Evolutionary conservation across 2,888 invertebrate genomes (phyloP), one percentile per base, ranked within the genome.

Genomic region (Norana najaformis): DNA sequence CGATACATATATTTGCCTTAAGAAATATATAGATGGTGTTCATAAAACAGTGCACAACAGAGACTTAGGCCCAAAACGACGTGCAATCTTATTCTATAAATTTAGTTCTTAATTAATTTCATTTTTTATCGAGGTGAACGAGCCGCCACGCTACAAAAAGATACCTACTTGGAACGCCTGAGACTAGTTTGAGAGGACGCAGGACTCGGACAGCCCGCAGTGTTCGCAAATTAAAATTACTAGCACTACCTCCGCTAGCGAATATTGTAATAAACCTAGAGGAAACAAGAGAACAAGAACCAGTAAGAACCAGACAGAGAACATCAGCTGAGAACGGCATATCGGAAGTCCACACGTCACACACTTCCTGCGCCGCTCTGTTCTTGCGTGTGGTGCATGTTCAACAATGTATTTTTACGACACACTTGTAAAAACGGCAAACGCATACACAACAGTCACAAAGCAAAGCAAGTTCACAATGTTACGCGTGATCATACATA

Each of bases 151-250:
- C 69, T 69, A n/a, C 69, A 69, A 69, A 69, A n/a, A 69, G 20
- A 41, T 88, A 98, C 98, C 98, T 98, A 99, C 99, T 99, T 97
- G 99, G 99, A 96, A 99, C 99, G 96, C 99, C 97, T 96, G 99
- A 99, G 96, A 99, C 99, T 96, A 99, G 97, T 97, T 99, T 99
- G 96, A 99, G 97, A 95, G 99, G 99, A 96, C 99, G 97, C 96
- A 99, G 97, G 96, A 99, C 99, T 96, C 99, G 97, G 96, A 99
- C 99, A 94, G 99, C 99, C 96, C 99, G 97, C 96, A 99, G 97
- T 97, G 99, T 99, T 96, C 99, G 97, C 96, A 99, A 97, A 96
- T 99, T 99, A 96, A 99, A 94, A 89, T 91, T 92, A 89, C 92
- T 91, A 91, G 85, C 90, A 88, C 92, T 93, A 90, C 93, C 92